A percentile compares a stretch with the other conserved stretches of the same genome.
These are phyloP conservation scores for Hipparchia semele DNA, from an alignment of 2,888 invertebrate genomes.

Conservation along the genomic window DNA sequence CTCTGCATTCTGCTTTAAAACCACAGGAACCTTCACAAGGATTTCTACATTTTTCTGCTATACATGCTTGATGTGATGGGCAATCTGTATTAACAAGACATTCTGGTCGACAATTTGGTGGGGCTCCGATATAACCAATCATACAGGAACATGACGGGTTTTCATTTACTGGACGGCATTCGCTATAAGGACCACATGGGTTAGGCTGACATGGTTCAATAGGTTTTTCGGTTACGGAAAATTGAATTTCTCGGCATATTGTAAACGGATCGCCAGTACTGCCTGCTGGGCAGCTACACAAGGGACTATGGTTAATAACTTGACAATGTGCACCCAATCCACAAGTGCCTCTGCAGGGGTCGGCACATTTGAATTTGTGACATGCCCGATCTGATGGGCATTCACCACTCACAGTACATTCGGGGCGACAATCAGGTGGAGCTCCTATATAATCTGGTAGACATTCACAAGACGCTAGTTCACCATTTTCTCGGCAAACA, in stretches of 20 bases:
- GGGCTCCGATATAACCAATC: conserved; percentile 87
- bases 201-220: conserved; percentile 88
- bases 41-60: conserved; percentile 91
- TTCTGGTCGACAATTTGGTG: conserved; percentile 92
- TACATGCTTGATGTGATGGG: conserved; percentile 89
- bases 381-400: conserved; percentile 90
- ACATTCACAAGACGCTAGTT: conserved; percentile 89
- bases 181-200: conserved; percentile 92
- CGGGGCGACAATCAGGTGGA: conserved; percentile 89
- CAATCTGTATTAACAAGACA: conserved; percentile 93
- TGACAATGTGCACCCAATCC: conserved; percentile 88
- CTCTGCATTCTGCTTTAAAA: conserved; percentile 88
- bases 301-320: conserved; percentile 90
- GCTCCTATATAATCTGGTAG: conserved; percentile 86
- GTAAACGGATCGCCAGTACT: conserved; percentile 87
- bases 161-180: conserved; percentile 87
- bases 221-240: conserved; percentile 53
- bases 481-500: conserved; percentile 88
- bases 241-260: conserved; percentile 74
- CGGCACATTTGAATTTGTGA: conserved; percentile 88
- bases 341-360: conserved; percentile 90
- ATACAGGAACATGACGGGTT: conserved; percentile 91
- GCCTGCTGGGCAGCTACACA: conserved; percentile 87
- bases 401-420: conserved; percentile 90
- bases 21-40: conserved; percentile 93